phyloP scores from a whole-genome alignment of 1,140 invertebrate genomes.

The Spodoptera frugiperda region DNA sequence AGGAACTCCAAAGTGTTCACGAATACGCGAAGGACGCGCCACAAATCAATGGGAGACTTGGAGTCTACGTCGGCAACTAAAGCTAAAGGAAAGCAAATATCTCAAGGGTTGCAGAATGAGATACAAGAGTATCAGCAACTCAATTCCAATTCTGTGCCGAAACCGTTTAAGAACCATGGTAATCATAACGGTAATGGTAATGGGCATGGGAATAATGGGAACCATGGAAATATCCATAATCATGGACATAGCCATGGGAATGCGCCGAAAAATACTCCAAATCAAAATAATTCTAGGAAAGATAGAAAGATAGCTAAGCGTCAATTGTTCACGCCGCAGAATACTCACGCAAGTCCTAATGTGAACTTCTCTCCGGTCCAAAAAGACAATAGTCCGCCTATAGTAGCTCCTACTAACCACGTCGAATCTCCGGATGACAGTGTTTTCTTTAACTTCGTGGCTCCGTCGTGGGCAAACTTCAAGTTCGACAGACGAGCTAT shows the following conservation, averaged over 20 bases:
- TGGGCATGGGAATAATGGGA: not conserved
- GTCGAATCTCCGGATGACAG: conserved; percentile 50
- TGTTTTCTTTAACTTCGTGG: conserved; percentile 77
- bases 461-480: conserved; percentile 88
- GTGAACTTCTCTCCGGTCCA: conserved; percentile 66
- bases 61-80: conserved; percentile 73
- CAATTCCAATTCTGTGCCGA: conserved; percentile 58
- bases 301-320: conserved; percentile 83
- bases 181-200: conserved; percentile 36
- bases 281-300: conserved; percentile 70
- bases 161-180: conserved; percentile 57
- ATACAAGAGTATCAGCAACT: conserved; percentile 78
- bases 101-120: conserved; percentile 81
- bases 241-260: conserved; percentile 51
- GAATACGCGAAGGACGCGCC: conserved; percentile 83
- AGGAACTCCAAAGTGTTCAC: conserved; percentile 73
- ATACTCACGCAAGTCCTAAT: conserved; percentile 56
- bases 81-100: conserved; percentile 73
- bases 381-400: conserved; percentile 59
- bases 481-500: conserved; percentile 87
- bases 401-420: not conserved
- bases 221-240: conserved; percentile 14
- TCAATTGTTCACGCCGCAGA: conserved; percentile 85
- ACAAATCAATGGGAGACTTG: conserved; percentile 88
- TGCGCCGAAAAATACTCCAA: conserved; percentile 52